Conservation (phyloP, 2,797 vertebrate species). For the Danio tinwini region DNA sequence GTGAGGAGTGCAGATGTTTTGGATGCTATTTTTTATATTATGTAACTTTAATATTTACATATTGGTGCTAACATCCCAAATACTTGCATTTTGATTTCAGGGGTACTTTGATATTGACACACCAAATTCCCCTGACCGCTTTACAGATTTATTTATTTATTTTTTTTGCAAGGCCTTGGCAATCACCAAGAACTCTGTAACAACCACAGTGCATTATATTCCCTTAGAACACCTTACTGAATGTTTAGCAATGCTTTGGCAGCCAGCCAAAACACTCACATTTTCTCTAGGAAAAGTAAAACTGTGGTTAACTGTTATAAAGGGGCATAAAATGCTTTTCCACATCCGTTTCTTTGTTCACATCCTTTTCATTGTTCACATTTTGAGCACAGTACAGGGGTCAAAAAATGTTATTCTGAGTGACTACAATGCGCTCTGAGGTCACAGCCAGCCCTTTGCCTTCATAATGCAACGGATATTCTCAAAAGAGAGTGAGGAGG, state of each 20-base stretch:
- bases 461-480: slow-evolving; percentile 11
- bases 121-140: no score
- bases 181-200: no score
- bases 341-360: background rate
- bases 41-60: no score
- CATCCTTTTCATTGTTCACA: background rate
- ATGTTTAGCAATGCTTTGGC: background rate
- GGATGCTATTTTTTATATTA: no score
- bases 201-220: no score
- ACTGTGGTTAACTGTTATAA: background rate
- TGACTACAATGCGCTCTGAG: background rate
- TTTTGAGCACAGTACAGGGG: no score
- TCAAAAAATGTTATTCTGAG: background rate
- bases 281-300: background rate
- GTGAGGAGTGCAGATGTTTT: no score
- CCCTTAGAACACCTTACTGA: background rate
- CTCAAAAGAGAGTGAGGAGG: slow-evolving; percentile 9
- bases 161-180: no score
- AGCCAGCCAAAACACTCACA: background rate
- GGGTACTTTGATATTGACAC: no score
- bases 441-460: background rate
- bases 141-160: no score
- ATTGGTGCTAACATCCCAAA: no score
- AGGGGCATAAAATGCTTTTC: background rate
- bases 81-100: no score